These are phyloP conservation scores for Hydroisotoma schaefferi DNA, from an alignment of 2,888 invertebrate genomes.

Conservation along the genomic window DNA sequence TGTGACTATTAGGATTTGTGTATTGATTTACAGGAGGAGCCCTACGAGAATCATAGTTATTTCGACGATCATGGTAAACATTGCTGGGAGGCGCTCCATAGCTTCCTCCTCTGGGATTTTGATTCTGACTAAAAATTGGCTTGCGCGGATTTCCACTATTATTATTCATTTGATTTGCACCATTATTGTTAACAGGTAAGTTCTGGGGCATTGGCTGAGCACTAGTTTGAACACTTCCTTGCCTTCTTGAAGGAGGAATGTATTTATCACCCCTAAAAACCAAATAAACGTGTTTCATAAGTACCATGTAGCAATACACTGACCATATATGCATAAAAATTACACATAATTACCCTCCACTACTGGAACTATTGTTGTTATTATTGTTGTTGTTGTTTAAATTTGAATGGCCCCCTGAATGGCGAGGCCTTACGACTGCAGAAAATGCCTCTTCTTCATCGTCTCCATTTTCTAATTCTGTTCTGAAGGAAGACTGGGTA, in stretches of 20 bases:
- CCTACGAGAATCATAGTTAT: conserved; percentile 35
- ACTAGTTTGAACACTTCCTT: conserved; percentile 51
- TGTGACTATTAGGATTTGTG: conserved; percentile 27
- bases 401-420: conserved; percentile 36
- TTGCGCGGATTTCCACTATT: conserved; percentile 48
- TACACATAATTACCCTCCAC: conserved; percentile 16
- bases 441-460: conserved; percentile 78
- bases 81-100: conserved; percentile 42
- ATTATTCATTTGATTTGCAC: conserved; percentile 35
- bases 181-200: conserved; percentile 39
- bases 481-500: conserved; percentile 72
- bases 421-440: conserved; percentile 68
- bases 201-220: conserved; percentile 50
- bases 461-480: conserved; percentile 87
- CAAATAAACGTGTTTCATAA: too few species aligned
- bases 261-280: conserved; percentile 41
- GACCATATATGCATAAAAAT: background rate
- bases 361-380: conserved; percentile 26
- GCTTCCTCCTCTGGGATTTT: conserved; percentile 46
- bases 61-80: conserved; percentile 35
- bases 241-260: conserved; percentile 44
- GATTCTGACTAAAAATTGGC: conserved; percentile 53
- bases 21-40: conserved; percentile 40
- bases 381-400: conserved; percentile 42
- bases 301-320: background rate